These are phyloP conservation scores for Chrysopa pallens DNA, from an alignment of 1,140 invertebrate species.

Conservation along the genomic window DNA sequence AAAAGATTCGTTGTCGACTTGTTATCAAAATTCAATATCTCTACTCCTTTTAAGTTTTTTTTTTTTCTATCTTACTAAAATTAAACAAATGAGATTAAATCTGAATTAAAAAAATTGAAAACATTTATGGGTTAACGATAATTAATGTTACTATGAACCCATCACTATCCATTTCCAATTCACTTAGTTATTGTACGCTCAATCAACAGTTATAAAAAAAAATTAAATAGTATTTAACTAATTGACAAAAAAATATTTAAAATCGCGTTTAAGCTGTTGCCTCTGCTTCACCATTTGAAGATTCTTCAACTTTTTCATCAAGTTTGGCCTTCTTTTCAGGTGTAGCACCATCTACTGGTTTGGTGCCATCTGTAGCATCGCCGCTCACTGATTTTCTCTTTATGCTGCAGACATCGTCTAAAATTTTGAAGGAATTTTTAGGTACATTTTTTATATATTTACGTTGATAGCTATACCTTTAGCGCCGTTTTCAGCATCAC, in stretches of 20 bases:
- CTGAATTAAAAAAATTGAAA: too few species aligned
- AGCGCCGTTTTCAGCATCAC: slow-evolving; percentile 27
- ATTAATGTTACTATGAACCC: too few species aligned
- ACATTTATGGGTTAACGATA: too few species aligned
- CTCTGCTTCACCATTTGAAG: slow-evolving; percentile 35
- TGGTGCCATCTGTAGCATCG: slow-evolving; percentile 29
- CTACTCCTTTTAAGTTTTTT: too few species aligned
- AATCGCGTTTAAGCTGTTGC: slow-evolving; percentile 35
- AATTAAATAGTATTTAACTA: background rate
- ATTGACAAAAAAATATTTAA: background rate
- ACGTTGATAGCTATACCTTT: background rate
- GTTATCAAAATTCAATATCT: too few species aligned
- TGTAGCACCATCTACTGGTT: slow-evolving; percentile 31
- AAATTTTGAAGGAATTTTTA: slow-evolving; percentile 5
- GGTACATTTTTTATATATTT: slow-evolving; percentile 7
- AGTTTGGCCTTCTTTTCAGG: slow-evolving; percentile 57
- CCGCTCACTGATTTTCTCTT: slow-evolving; percentile 50
- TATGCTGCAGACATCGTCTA: slow-evolving; percentile 27
- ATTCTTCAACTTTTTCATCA: slow-evolving; percentile 36
- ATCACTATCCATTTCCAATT: too few species aligned
- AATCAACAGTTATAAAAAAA: background rate
- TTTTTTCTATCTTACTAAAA: too few species aligned
- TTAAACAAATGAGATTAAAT: too few species aligned
- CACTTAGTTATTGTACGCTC: too few species aligned
- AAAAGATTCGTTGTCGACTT: too few species aligned